Base-by-base conservation (phyloP, 1,140 invertebrate genomes). In the Philotrypesis tridentata region DNA sequence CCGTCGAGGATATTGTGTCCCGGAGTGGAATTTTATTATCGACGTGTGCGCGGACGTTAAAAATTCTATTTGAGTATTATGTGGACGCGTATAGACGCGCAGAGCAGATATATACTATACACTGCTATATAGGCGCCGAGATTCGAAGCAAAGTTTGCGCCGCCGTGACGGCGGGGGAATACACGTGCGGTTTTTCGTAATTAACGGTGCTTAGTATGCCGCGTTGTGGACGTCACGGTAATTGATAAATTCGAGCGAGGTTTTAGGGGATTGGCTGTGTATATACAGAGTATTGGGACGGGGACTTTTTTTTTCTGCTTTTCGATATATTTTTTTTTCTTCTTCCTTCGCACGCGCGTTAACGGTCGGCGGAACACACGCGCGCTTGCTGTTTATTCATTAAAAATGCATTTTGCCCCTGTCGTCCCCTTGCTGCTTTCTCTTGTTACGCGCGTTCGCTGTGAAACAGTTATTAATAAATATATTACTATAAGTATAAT, bases 1-100 rank as follows among this genome's bases (percentile, higher is more conserved):
- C 27, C 40, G n/a, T 21, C 31, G 4, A n/a, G 48, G 8, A 33
- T n/a, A n/a, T n/a, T n/a, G n/a, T n/a, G 5, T 72, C 70, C 5
- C 12, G 9, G 40, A 80, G 60, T 71, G n/a, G 37, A 68, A 80
- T 80, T 80, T 55, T 48, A 68, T 80, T 75, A 75, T 61, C 29
- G 40, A 68, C 67, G 29, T 29, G 74, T 68, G n/a, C n/a, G n/a
- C n/a, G n/a, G n/a, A 43, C 70, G 70, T 29, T 25, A 65, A 67
- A 67, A 67, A 40, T 65, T 65, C 74, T 43, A 48, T 68, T 68
- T 43, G 31, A 3, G 31, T 21, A 68, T 27, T 8, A n/a, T 17
- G 33, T 37, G 33, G 9, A 37, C 33, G 33, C 33, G 3, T n/a
- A n/a, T n/a, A n/a, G n/a, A n/a, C n/a, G n/a, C n/a, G n/a, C n/a